Conservation (phyloP, 2,797 vertebrate species). For the Paramormyrops hopkinsi region DNA sequence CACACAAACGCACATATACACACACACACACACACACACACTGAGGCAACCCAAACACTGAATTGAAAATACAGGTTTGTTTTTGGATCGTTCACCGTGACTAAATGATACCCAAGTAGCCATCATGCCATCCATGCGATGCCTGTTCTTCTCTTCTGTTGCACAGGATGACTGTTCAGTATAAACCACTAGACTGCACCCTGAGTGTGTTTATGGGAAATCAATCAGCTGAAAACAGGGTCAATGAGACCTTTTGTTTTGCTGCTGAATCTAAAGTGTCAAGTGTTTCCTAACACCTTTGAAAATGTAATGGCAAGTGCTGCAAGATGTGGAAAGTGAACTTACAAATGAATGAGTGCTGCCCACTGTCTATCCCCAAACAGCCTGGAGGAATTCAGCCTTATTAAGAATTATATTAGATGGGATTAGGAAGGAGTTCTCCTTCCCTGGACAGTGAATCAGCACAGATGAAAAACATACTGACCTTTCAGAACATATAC, state of each 20-base stretch:
- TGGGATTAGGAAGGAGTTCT: not conserved
- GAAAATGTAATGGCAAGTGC: not conserved
- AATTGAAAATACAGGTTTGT: not conserved
- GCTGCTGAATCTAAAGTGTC: not conserved
- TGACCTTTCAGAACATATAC: not conserved
- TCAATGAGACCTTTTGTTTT: not conserved
- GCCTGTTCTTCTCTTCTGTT: not conserved
- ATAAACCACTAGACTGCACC: not conserved
- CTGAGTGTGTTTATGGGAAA: not conserved
- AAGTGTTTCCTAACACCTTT: not conserved
- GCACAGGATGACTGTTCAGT: not conserved
- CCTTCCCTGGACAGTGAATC: not conserved
- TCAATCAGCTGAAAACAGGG: not conserved
- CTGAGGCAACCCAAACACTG: not conserved
- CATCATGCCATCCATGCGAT: not conserved
- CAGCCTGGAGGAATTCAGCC: not conserved
- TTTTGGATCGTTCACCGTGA: not conserved
- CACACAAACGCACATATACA: not conserved
- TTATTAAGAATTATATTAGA: not conserved
- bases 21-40: not conserved
- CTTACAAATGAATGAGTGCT: not conserved
- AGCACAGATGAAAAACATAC: not conserved
- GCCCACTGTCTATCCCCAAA: not conserved
- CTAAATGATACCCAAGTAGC: not conserved
- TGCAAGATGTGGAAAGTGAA: not conserved